A percentile compares a stretch with the other conserved stretches of the same genome.
phyloP scores from a whole-genome alignment of 2,797 vertebrate species.

The Gouania willdenowi region DNA sequence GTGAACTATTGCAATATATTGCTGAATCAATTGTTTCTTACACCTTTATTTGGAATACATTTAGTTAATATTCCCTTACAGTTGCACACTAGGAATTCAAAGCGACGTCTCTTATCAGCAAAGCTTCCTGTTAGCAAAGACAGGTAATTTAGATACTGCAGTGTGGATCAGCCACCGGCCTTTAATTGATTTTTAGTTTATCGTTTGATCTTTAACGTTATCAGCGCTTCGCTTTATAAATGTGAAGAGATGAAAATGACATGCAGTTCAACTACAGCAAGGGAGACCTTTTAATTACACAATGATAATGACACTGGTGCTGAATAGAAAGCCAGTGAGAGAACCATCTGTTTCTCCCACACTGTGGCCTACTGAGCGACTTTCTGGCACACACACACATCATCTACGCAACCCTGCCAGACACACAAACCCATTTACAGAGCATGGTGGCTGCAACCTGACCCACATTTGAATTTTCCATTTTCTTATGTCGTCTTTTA shows the following conservation, averaged over 20 bases:
- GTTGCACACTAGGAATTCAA: too few relatives aligned
- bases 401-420: slow-evolving; percentile 70
- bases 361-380: slow-evolving; percentile 58
- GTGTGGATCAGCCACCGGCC: too few relatives aligned
- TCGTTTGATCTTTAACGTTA: slow-evolving; percentile 6
- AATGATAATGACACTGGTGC: slow-evolving; percentile 43
- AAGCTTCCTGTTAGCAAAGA: too few relatives aligned
- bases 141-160: too few relatives aligned
- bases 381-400: slow-evolving; percentile 42
- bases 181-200: too few relatives aligned
- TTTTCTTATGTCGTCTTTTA: background rate
- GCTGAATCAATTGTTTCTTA: too few relatives aligned
- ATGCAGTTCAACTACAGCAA: slow-evolving; percentile 53
- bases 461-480: slow-evolving; percentile 39
- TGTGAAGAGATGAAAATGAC: slow-evolving; percentile 34
- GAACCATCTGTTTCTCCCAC: slow-evolving; percentile 66
- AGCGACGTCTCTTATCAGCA: too few relatives aligned
- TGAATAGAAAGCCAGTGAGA: slow-evolving; percentile 35
- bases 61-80: too few relatives aligned
- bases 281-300: slow-evolving; percentile 59
- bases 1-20: too few relatives aligned
- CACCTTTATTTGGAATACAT: too few relatives aligned
- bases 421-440: slow-evolving; percentile 60
- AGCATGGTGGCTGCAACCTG: slow-evolving; percentile 35
- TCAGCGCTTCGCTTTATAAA: slow-evolving; percentile 12